Evolutionary conservation across 1,140 invertebrate species (phyloP), one percentile per base, ranked within the genome.

Genomic region (Anoplophora glabripennis): DNA sequence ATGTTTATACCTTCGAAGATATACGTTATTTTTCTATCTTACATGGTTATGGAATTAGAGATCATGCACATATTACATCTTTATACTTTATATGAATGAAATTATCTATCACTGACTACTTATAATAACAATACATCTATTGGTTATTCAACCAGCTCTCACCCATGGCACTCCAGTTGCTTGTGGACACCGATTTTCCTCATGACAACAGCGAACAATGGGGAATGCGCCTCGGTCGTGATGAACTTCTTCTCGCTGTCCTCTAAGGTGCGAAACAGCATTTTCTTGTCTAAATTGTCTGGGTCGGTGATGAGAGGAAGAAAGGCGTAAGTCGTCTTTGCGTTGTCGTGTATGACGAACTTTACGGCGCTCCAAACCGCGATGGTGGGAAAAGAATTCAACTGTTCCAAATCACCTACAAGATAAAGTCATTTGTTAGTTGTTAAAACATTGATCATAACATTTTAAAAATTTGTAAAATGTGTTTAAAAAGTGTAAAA

Each of bases 151-250:
- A 3, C 21, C 5, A 5, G 21, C 21, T 28, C 57, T 64, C 55
- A 71, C 61, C 89, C 92, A 77, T 96, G 93, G 74, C 92, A 95
- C 76, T 94, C 90, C 45, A 94, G 77, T 57, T 89, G 80, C 68
- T 87, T 88, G 2, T 88, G 85, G 7, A 88, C 83, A 14, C 86
- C 87, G 33, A 86, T 84, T 65, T 89, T 87, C 63, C 89, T 82
- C 89, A 94, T 94, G 14, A 95, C 89, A 38, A 94, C 92, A 10
- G 91, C 90, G 75, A 96, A 94, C 68, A 96, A 84, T 0, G 93
- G 92, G 0, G 90, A 89, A 76, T 93, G 90, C 7, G 81, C 57
- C 40, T 73, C 68, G 7, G 58, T 60, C 3, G 53, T 75, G 64
- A 84, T 80, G 58, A 79, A 81, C 65, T 81, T 81, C 63, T 76